Base-by-base conservation (phyloP, 2,888 invertebrate species). In the Hylaea fasciaria region DNA sequence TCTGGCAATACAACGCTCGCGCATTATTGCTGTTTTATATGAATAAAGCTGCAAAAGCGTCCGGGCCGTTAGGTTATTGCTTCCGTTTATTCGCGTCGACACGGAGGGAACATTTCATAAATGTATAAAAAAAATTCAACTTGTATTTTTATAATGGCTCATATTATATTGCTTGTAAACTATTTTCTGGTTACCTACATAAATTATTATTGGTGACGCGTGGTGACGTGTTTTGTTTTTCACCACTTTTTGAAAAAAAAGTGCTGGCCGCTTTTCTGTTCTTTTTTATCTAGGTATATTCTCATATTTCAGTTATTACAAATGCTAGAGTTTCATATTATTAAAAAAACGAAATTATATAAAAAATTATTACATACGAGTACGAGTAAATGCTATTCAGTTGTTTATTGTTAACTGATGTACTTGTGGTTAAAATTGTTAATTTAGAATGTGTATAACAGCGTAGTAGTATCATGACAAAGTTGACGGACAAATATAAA, bases 31-130 rank as follows among this genome's bases (percentile, higher is more conserved):
- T 63, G 65, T 74, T 78, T 78, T 77, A 73, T 79, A 78, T 78
- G 76, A 79, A 76, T 79, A 80, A 76, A 74, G 69, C 72, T 71
- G 67, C 69, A 75, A 74, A 74, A 74, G 75, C 70, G 65, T 77
- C 81, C 76, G 74, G 76, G 66, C 69, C 68, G 74, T 77, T 80
- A 74, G 76, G 74, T 78, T 83, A 83, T 83, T 82, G 76, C 81
- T 81, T 83, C 81, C 82, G 78, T 72, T 80, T 77, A 53, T 50
- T 41, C 57, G 48, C 49, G 47, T 56, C 54, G 56, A 61, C 54
- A 49, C 55, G 57, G 51, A 22, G 37, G 46, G 54, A 59, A 61
- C 76, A n/a, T n/a, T n/a, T n/a, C n/a, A 77, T 74, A 76, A 73
- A 74, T 73, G 55, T 60, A 62, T 56, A 22, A 57, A 62, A 62